Conservation (phyloP, 2,888 invertebrate genomes). For the Philonicus albiceps region DNA sequence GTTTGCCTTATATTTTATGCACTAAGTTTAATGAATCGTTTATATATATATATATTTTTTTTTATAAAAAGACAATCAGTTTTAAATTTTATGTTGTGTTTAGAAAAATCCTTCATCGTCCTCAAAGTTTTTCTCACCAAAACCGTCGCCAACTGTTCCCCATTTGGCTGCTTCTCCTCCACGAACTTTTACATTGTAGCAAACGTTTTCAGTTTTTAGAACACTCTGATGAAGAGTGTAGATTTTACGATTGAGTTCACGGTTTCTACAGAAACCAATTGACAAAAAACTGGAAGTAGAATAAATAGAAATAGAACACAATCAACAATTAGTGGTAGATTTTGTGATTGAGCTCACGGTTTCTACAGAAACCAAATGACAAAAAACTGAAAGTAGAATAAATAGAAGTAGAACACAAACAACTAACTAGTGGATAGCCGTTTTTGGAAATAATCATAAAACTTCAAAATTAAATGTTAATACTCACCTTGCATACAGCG, state of each 20-base stretch:
- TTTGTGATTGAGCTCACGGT: slow-evolving; percentile 75
- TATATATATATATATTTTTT: background rate
- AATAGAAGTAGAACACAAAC: background rate
- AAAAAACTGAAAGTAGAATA: slow-evolving; percentile 56
- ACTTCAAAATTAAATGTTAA: too few species aligned
- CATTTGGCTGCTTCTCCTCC: slow-evolving; percentile 77
- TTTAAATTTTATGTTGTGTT: slow-evolving; percentile 9
- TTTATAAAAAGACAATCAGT: background rate
- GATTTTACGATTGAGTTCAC: slow-evolving; percentile 76
- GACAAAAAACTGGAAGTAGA: slow-evolving; percentile 60
- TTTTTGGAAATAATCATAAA: too few species aligned
- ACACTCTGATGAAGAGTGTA: slow-evolving; percentile 77
- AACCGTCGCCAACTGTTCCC: slow-evolving; percentile 60
- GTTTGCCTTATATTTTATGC: background rate
- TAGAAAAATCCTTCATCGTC: slow-evolving; percentile 65
- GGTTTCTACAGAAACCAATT: slow-evolving; percentile 64
- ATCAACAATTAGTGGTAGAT: slow-evolving; percentile 57
- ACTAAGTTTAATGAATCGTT: slow-evolving; percentile 49
- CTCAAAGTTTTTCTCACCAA: slow-evolving; percentile 51
- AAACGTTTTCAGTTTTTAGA: slow-evolving; percentile 82
- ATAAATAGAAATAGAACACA: background rate
- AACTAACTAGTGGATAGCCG: background rate
- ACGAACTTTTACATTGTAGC: slow-evolving; percentile 80
- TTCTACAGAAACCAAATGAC: slow-evolving; percentile 65
- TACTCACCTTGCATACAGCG: slow-evolving; percentile 59